Conservation (phyloP, 2,113 vertebrate genomes). For the Tylochromis polylepis region DNA sequence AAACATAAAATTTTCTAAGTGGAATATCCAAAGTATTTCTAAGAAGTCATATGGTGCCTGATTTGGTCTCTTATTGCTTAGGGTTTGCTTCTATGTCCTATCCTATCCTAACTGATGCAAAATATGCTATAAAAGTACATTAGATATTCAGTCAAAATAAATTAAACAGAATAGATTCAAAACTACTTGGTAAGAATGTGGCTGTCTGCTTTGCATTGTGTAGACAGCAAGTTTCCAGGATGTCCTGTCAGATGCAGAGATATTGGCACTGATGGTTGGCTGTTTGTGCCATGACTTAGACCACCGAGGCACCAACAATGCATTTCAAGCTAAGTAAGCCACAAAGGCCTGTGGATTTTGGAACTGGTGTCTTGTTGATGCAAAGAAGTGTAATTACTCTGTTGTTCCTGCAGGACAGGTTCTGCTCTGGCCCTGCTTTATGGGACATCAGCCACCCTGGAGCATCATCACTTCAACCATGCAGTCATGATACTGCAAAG, state of each 20-base stretch:
- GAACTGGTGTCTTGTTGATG: not conserved
- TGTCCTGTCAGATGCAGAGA: constrained; percentile 74
- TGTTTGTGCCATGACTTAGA: constrained; percentile 79
- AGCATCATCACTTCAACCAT: constrained; percentile 82
- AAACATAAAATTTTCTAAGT: not conserved
- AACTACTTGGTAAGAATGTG: not conserved
- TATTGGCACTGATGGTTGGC: constrained; percentile 78
- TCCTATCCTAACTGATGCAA: not conserved
- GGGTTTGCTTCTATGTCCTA: not conserved
- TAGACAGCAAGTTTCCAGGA: constrained; percentile 76
- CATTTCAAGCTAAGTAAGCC: constrained; percentile 79
- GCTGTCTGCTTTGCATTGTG: not conserved
- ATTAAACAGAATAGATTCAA: not conserved
- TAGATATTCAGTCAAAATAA: not conserved
- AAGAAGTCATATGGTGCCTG: not conserved
- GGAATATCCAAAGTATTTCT: not conserved
- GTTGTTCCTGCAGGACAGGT: constrained; percentile 63
- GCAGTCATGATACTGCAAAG: constrained; percentile 82
- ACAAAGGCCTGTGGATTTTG: not conserved
- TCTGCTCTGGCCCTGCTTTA: constrained; percentile 77
- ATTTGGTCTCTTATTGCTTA: not conserved
- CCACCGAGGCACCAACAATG: constrained; percentile 80
- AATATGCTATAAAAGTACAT: not conserved
- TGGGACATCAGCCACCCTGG: constrained; percentile 78
- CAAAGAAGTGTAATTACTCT: not conserved